These are phyloP conservation scores for Tragulus kanchil DNA, from an alignment of 2,113 vertebrate species.

Conservation along the genomic window DNA sequence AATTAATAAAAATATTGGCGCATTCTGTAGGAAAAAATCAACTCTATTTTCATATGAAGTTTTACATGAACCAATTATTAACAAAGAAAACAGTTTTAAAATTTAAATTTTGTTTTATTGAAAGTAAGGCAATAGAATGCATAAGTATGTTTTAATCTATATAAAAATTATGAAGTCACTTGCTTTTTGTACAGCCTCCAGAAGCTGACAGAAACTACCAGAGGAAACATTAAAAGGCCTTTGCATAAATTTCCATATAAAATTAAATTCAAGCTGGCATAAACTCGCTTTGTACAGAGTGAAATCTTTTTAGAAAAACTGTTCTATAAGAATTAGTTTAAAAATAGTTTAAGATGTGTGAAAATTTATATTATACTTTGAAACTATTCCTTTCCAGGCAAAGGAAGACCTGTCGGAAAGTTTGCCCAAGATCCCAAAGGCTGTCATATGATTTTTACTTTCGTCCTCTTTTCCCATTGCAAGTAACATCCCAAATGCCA, in stretches of 20 bases:
- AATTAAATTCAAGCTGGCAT: slow-evolving; percentile 1
- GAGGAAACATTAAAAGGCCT: slow-evolving; percentile 3
- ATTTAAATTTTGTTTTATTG: not conserved
- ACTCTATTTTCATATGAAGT: not conserved
- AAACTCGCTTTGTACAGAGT: not conserved
- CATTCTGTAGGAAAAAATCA: not conserved
- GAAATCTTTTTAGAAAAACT: slow-evolving; percentile 41
- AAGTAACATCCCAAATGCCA: not conserved
- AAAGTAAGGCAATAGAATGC: not conserved
- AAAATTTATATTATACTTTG: no score
- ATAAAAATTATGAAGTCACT: not conserved
- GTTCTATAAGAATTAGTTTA: not conserved
- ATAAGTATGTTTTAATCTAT: not conserved
- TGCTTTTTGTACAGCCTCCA: not conserved
- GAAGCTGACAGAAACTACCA: not conserved
- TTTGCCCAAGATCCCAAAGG: not conserved
- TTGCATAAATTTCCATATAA: not conserved
- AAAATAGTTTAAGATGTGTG: not conserved
- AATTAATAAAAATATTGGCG: not conserved
- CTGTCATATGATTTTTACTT: slow-evolving; percentile 41
- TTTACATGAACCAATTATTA: slow-evolving; percentile 5
- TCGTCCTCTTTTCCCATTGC: not conserved
- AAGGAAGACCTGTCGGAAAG: not conserved
- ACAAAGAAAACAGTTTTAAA: not conserved
- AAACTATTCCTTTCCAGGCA: not conserved